These are phyloP conservation scores for Allophyes oxyacanthae DNA, from an alignment of 2,888 invertebrate species.

Conservation along the genomic window DNA sequence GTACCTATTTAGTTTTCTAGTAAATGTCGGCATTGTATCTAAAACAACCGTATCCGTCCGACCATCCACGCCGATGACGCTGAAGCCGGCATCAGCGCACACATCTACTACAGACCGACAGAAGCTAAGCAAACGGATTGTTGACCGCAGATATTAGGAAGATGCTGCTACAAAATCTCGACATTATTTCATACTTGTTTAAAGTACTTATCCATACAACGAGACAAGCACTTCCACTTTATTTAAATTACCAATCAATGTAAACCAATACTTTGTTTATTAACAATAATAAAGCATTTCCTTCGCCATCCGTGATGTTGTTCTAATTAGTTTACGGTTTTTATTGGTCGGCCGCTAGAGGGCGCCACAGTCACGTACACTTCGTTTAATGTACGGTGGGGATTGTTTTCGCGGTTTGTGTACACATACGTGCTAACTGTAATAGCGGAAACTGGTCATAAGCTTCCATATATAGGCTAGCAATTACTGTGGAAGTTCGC, in stretches of 20 bases:
- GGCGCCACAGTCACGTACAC: conserved; percentile 64
- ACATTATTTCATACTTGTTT: no score
- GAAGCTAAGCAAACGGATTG: no score
- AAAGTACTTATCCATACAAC: no score
- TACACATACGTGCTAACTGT: conserved; percentile 59
- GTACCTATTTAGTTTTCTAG: no score
- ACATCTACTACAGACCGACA: no score
- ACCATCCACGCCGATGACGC: no score
- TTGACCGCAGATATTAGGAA: no score
- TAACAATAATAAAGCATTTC: conserved; percentile 58
- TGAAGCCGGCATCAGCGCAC: no score
- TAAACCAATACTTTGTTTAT: conserved; percentile 52
- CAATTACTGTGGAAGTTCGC: conserved; percentile 44
- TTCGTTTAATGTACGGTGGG: conserved; percentile 52
- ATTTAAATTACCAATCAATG: conserved; percentile 37
- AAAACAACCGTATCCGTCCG: no score
- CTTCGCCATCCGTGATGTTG: conserved; percentile 60
- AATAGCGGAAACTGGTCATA: conserved; percentile 62
- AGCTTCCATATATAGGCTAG: conserved; percentile 54
- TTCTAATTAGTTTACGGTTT: conserved; percentile 64
- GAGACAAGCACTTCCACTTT: background rate
- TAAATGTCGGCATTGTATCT: no score
- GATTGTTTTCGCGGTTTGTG: conserved; percentile 56
- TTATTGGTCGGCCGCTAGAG: conserved; percentile 56
- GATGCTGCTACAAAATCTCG: no score